These are phyloP conservation scores for Euborellia annulipes DNA, from an alignment of 1,140 invertebrate genomes.

Conservation along the genomic window DNA sequence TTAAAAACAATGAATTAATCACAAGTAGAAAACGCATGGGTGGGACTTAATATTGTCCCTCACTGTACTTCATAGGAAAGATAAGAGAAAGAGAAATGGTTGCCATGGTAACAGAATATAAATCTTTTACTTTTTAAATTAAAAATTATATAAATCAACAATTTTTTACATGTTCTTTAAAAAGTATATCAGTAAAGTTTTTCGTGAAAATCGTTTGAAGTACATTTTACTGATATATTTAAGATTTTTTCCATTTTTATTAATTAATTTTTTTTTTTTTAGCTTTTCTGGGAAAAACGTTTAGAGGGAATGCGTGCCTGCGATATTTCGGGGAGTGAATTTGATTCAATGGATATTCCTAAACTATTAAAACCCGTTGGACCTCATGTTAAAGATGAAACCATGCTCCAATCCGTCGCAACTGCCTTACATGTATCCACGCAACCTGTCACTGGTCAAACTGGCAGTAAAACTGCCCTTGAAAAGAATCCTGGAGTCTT, in stretches of 20 bases:
- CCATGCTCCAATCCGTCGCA: conserved; percentile 77
- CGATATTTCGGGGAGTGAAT: conserved; percentile 64
- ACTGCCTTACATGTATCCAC: conserved; percentile 68
- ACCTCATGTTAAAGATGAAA: conserved; percentile 78
- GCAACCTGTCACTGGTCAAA: conserved; percentile 80
- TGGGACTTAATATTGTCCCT: no score
- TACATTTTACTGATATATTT: neutral
- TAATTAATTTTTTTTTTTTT: conserved; percentile 17
- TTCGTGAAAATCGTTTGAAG: no score
- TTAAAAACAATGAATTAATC: no score
- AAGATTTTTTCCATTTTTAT: neutral
- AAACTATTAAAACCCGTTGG: conserved; percentile 75
- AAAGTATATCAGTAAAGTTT: no score
- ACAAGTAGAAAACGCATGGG: no score
- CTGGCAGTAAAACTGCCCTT: conserved; percentile 60
- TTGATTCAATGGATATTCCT: conserved; percentile 69
- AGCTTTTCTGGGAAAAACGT: conserved; percentile 95
- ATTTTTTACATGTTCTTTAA: no score
- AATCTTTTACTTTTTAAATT: no score
- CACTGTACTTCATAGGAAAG: no score
- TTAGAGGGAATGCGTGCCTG: conserved; percentile 80
- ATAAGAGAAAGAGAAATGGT: no score
- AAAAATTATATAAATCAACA: no score
- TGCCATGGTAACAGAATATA: no score
- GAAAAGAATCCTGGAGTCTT: conserved; percentile 89